Percentiles rank a stretch among this genome's conserved stretches.
phyloP scores from a whole-genome alignment of 2,888 invertebrate genomes.

The Tipula lateralis region DNA sequence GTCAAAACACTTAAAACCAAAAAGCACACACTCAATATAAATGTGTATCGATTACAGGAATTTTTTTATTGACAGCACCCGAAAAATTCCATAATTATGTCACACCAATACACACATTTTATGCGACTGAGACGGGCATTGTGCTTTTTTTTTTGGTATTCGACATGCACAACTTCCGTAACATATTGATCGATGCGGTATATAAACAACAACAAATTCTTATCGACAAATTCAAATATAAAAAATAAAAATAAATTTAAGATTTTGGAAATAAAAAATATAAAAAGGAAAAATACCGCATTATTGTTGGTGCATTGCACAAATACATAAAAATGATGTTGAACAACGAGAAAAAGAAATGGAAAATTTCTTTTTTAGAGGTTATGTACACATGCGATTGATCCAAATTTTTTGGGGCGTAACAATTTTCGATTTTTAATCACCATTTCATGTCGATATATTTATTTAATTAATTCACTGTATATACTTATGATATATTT shows the following conservation, averaged over 20 bases:
- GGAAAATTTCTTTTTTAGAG: slow-evolving; percentile 15
- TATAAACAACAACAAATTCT: not conserved
- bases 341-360: not conserved
- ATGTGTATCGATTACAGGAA: not conserved
- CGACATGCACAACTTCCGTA: slow-evolving; percentile 1
- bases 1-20: not conserved
- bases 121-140: not conserved
- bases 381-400: slow-evolving; percentile 28
- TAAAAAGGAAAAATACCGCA: slow-evolving; percentile 24
- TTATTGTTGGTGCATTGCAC: slow-evolving; percentile 29
- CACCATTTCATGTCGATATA: not conserved
- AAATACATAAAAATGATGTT: not conserved
- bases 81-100: not conserved
- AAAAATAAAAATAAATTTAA: not conserved
- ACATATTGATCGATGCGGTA: not conserved
- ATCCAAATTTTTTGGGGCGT: slow-evolving; percentile 29
- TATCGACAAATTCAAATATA: not conserved
- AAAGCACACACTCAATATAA: not conserved
- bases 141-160: not conserved
- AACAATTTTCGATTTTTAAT: not conserved
- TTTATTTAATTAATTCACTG: not conserved
- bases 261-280: not conserved
- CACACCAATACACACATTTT: not conserved
- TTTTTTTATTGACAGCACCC: slow-evolving; percentile 6
- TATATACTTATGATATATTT: too few species aligned